Percentiles rank a stretch among this genome's conserved stretches.
phyloP scores from a whole-genome alignment of 2,888 invertebrate species.

The Apotomis capreana region DNA sequence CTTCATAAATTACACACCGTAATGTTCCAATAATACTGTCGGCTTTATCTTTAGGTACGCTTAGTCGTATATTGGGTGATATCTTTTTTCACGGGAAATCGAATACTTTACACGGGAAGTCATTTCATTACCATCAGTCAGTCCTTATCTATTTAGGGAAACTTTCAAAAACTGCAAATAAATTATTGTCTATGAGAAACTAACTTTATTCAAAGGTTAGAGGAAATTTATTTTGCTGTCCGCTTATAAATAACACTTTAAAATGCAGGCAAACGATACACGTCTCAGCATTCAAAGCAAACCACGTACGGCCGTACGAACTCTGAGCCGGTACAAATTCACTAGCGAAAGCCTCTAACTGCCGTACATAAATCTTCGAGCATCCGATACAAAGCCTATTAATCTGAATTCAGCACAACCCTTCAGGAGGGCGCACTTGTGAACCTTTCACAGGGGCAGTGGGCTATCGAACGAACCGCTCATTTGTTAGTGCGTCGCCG shows the following conservation, averaged over 20 bases:
- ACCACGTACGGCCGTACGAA: conserved; percentile 17
- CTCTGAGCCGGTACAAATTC: conserved; percentile 39
- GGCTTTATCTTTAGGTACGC: neutral
- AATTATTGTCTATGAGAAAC: neutral
- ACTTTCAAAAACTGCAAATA: neutral
- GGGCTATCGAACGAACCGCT: conserved; percentile 81
- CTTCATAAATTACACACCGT: neutral
- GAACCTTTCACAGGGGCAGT: conserved; percentile 81
- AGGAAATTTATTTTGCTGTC: neutral
- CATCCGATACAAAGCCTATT: conserved; percentile 56
- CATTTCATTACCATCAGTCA: neutral
- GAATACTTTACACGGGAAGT: neutral
- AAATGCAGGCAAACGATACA: conserved; percentile 32
- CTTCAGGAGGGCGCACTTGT: conserved; percentile 68
- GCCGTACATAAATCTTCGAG: conserved; percentile 47
- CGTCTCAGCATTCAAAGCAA: conserved; percentile 8
- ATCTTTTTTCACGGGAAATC: conserved; percentile 6
- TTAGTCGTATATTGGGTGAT: neutral
- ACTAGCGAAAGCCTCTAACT: conserved; percentile 37
- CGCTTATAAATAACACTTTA: conserved; percentile 25
- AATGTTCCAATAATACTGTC: neutral
- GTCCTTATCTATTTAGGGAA: too few relatives aligned
- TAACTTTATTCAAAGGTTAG: neutral
- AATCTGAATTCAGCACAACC: conserved; percentile 70
- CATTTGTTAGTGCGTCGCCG: conserved; percentile 76